Percentiles rank a stretch among this genome's conserved stretches.
phyloP scores from a whole-genome alignment of 2,797 vertebrate genomes.

The Glyptemys insculpta region DNA sequence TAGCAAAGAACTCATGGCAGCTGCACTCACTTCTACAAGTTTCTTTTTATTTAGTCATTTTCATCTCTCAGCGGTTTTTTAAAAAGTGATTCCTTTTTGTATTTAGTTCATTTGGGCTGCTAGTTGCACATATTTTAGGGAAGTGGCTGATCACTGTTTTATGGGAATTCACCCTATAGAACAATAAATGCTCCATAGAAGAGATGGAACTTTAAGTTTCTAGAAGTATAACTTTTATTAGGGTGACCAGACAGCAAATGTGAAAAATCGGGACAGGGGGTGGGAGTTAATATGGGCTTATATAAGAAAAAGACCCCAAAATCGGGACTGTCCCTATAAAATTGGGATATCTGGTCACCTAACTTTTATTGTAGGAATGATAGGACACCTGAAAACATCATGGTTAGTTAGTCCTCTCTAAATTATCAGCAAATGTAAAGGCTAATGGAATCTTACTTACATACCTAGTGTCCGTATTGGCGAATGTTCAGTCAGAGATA shows the following conservation, averaged over 20 bases:
- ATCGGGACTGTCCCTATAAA: no score
- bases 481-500: slow-evolving; percentile 40
- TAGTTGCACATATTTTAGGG: background rate
- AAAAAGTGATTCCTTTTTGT: background rate
- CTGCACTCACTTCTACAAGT: slow-evolving; percentile 44
- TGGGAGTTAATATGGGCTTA: no score
- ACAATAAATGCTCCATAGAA: background rate
- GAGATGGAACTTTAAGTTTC: background rate
- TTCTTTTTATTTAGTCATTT: slow-evolving; percentile 56
- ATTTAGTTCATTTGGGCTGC: background rate
- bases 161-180: fast-evolving
- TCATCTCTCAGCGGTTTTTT: slow-evolving; percentile 18
- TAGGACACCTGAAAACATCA: slow-evolving; percentile 17
- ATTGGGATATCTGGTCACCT: background rate
- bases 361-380: background rate
- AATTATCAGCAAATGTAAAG: slow-evolving; percentile 38
- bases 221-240: background rate
- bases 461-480: slow-evolving; percentile 47
- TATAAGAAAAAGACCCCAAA: no score
- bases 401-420: slow-evolving; percentile 30
- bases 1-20: slow-evolving; percentile 45
- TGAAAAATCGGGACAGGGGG: no score
- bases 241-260: no score
- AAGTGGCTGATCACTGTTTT: background rate
- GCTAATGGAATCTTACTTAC: background rate